Conservation (phyloP, 2,113 vertebrate species). For the Galbula dea region DNA sequence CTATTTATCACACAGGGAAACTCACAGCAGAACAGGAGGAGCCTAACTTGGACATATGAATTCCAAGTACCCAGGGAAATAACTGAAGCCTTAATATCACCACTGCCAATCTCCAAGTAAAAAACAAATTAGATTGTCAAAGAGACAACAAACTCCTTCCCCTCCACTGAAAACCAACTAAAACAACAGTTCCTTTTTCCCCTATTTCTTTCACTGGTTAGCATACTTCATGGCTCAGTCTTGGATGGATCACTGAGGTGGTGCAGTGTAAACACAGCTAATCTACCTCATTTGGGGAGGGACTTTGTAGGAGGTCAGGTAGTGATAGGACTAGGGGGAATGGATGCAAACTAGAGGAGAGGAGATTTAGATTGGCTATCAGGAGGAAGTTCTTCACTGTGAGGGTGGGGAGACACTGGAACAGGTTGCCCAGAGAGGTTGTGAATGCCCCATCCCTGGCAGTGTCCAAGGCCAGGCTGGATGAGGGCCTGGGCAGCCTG, state of each 20-base stretch:
- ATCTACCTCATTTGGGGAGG: not conserved
- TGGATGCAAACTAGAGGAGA: too few species aligned
- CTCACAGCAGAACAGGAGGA: accelerated
- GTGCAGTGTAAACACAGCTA: not conserved
- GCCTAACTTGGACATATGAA: not conserved
- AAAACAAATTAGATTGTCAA: not conserved
- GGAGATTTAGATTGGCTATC: too few species aligned
- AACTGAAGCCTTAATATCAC: not conserved
- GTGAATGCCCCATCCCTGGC: too few species aligned
- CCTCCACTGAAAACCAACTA: not conserved
- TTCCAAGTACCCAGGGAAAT: not conserved
- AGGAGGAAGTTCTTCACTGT: too few species aligned
- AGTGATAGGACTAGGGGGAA: too few species aligned
- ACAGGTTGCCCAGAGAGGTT: too few species aligned
- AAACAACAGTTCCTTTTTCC: not conserved
- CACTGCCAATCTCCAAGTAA: not conserved
- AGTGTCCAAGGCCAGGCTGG: too few species aligned
- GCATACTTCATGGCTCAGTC: not conserved
- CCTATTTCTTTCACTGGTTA: not conserved
- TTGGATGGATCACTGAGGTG: not conserved
- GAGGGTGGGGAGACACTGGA: too few species aligned
- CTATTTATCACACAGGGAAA: not conserved
- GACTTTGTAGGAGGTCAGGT: too few species aligned
- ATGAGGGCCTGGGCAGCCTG: too few species aligned
- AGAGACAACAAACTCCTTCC: not conserved